Evolutionary conservation across 2,888 invertebrate species (phyloP), one percentile per base, ranked within the genome.

Genomic region (Conops quadrifasciatus): DNA sequence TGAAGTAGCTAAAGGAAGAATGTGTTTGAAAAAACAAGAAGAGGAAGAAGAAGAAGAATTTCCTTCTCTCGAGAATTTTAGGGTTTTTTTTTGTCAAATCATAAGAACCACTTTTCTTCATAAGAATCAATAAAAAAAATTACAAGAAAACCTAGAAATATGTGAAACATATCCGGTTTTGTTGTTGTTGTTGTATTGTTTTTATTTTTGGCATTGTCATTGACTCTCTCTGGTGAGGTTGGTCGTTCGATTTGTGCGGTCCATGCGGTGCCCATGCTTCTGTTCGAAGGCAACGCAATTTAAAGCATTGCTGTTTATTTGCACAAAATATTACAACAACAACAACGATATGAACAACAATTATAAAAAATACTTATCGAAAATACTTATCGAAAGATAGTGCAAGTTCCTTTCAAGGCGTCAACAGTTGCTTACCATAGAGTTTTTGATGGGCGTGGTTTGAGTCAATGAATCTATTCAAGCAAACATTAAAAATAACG

Each of bases 11-110:
- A 9, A 58, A 24, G 26, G 4, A 19, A 49, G 24, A 62, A 49
- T 60, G 60, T 43, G 24, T 69, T 69, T 47, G 36, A 62, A 63
- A 53, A 21, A 53, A 53, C 5, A 49, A 49, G 5, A 49, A 49
- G 5, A 19, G 13, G 13, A 16, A 16, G n/a, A 19, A n/a, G 21
- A 49, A 69, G 36, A 36, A 36, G 9, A 51, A 51, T 65, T 51
- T 26, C 16, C 47, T 43, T 24, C 24, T 45, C 15, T 45, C 45
- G 36, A 21, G 13, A 36, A n/a, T 16, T 26, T 16, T 26, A 58
- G 15, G 36, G 15, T 11, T 59, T 59, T 21, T 51, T 51, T 16
- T 51, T 51, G 5, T 51, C 53, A n/a, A 66, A 53, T 30, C 49
- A 53, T 36, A 21, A 36, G 9, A 36, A 9, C 4, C 21, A 53